Percentiles rank a stretch among this genome's conserved stretches.
These are phyloP conservation scores for Cerastis rubricosa DNA, from an alignment of 2,888 invertebrate genomes.

Conservation along the genomic window DNA sequence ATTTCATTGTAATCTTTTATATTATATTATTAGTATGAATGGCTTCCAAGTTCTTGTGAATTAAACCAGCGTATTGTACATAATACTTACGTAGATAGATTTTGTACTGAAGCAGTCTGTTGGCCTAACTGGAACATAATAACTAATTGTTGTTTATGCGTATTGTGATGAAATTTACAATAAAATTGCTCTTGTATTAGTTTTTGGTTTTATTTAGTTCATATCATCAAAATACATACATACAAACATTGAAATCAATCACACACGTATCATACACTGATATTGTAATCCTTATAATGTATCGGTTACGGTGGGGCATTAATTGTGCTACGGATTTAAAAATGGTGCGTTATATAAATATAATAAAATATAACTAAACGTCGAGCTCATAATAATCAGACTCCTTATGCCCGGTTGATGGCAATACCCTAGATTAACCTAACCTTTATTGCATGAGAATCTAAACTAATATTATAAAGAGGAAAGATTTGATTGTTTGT, in stretches of 20 bases:
- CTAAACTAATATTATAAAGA: too few relatives aligned
- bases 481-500: too few relatives aligned
- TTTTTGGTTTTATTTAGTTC: conserved; percentile 65
- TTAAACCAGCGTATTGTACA: conserved; percentile 74
- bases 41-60: conserved; percentile 80
- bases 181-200: conserved; percentile 77
- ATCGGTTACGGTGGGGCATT: not conserved
- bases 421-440: too few relatives aligned
- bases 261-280: not conserved
- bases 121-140: conserved; percentile 78
- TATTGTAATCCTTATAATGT: not conserved
- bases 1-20: conserved; percentile 55
- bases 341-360: not conserved
- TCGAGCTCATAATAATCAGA: not conserved
- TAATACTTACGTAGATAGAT: conserved; percentile 76
- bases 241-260: not conserved
- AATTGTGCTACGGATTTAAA: not conserved
- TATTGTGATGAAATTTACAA: conserved; percentile 78
- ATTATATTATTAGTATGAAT: conserved; percentile 62
- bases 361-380: not conserved
- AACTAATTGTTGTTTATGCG: conserved; percentile 79
- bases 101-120: conserved; percentile 77
- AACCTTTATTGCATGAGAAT: too few relatives aligned
- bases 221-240: not conserved
- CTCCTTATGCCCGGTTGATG: not conserved